phyloP scores from a whole-genome alignment of 2,888 invertebrate species.

The Agonopterix subpropinquella region DNA sequence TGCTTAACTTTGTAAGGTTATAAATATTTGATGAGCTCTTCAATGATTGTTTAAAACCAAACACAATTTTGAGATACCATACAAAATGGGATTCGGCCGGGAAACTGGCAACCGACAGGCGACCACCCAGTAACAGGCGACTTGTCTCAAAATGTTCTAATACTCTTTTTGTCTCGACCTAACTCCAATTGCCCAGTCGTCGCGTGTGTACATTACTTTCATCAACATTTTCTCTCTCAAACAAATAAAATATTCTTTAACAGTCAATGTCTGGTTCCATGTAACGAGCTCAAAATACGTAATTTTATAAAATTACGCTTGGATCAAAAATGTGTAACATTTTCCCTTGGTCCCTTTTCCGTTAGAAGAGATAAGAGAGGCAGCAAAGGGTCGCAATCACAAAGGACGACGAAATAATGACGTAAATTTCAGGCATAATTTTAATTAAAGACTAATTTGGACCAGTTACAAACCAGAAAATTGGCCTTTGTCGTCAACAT shows the following conservation, averaged over 20 bases:
- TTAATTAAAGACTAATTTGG: conserved; percentile 66
- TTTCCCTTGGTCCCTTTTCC: conserved; percentile 37
- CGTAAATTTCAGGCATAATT: conserved; percentile 56
- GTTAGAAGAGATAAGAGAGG: conserved; percentile 40
- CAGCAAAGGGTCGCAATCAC: conserved; percentile 51
- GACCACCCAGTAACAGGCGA: too few relatives aligned
- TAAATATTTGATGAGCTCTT: too few relatives aligned
- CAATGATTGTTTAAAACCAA: too few relatives aligned
- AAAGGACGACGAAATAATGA: conserved; percentile 54
- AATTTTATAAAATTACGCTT: conserved; percentile 7
- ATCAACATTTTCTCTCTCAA: not conserved
- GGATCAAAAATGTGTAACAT: conserved; percentile 6
- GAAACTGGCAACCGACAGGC: too few relatives aligned
- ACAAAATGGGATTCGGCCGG: too few relatives aligned
- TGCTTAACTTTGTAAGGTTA: too few relatives aligned
- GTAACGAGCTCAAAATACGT: conserved; percentile 5
- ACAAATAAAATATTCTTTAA: not conserved
- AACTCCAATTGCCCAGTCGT: too few relatives aligned
- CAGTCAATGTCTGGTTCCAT: conserved; percentile 3
- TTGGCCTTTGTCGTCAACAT: conserved; percentile 34
- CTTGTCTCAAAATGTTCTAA: too few relatives aligned
- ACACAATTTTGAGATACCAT: too few relatives aligned
- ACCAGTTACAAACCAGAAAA: conserved; percentile 45
- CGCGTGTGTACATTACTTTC: too few relatives aligned
- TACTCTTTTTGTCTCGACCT: too few relatives aligned